Base-by-base conservation (phyloP, 2,888 invertebrate genomes). In the Ferrisia virgata region DNA sequence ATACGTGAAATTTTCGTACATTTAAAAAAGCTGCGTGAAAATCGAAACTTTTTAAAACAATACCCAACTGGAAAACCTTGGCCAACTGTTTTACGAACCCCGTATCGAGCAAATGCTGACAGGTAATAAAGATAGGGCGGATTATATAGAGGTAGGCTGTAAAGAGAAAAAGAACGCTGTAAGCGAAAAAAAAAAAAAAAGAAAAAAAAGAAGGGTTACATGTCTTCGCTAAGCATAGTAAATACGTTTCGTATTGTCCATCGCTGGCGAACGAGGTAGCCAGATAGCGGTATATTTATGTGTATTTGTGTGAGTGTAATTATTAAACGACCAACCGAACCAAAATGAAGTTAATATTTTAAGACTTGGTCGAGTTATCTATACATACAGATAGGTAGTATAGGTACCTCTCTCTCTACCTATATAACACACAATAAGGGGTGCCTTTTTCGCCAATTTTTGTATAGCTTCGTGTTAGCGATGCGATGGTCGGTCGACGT, bases 201-300 rank as follows among this genome's bases (percentile, higher is more conserved):
- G n/a, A n/a, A n/a, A n/a, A n/a, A n/a, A n/a, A n/a, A n/a, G n/a
- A n/a, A 28, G 58, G 58, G 58, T 22, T 64, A 22, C 58, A 64
- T 18, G 53, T 53, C 53, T 64, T 64, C 11, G 58, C 25, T 28
- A 11, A n/a, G 58, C 25, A 43, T 43, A 64, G 58, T 28, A 28
- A 64, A 64, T 64, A 64, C 58, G 58, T 64, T 64, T 64, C 58
- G 58, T 64, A 64, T 64, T 64, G 58, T 64, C 58, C 58, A 64
- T 64, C 58, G 58, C 11, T 25, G 18, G 18, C 43, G n/a, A n/a
- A n/a, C n/a, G n/a, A n/a, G n/a, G n/a, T n/a, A n/a, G n/a, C n/a
- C n/a, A n/a, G n/a, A n/a, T n/a, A n/a, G n/a, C 13, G 9, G 9
- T 40, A 11, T 11, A 13, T 2, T 9, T 11, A 11, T 3, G 53